Evolutionary conservation across 2,888 invertebrate species (phyloP).

Genomic region (Agrochola lota): DNA sequence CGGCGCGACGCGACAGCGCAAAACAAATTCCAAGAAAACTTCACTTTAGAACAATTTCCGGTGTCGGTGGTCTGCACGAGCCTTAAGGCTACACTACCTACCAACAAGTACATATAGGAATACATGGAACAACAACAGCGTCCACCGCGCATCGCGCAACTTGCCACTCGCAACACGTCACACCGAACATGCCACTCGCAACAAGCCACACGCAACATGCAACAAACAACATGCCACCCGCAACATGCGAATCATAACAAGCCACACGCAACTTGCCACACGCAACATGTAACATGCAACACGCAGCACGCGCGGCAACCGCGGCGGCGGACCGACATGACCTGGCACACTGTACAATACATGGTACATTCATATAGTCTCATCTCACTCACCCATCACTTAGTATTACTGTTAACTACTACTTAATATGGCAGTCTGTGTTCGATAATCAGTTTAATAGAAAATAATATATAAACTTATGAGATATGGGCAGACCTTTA

Average conservation of each 20-base stretch:
- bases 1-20: too few relatives aligned
- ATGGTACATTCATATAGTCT: conserved; percentile 14
- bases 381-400: conserved; percentile 58
- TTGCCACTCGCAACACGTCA: not conserved
- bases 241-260: not conserved
- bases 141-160: not conserved
- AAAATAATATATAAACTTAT: conserved; percentile 56
- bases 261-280: not conserved
- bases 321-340: conserved; percentile 15
- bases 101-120: conserved; percentile 50
- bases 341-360: conserved; percentile 18
- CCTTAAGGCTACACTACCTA: conserved; percentile 28
- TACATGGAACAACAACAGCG: conserved; percentile 30
- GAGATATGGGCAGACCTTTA: conserved; percentile 40
- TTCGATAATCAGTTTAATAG: conserved; percentile 65
- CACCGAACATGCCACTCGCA: not conserved
- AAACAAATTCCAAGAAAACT: too few relatives aligned
- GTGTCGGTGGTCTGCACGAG: too few relatives aligned
- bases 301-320: not conserved
- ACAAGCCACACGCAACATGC: not conserved
- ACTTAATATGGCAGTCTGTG: conserved; percentile 81
- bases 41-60: too few relatives aligned
- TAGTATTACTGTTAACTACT: conserved; percentile 65
- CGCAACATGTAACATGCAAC: not conserved
- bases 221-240: not conserved